phyloP scores from a whole-genome alignment of 1,140 invertebrate genomes.

The Cherax quadricarinatus region DNA sequence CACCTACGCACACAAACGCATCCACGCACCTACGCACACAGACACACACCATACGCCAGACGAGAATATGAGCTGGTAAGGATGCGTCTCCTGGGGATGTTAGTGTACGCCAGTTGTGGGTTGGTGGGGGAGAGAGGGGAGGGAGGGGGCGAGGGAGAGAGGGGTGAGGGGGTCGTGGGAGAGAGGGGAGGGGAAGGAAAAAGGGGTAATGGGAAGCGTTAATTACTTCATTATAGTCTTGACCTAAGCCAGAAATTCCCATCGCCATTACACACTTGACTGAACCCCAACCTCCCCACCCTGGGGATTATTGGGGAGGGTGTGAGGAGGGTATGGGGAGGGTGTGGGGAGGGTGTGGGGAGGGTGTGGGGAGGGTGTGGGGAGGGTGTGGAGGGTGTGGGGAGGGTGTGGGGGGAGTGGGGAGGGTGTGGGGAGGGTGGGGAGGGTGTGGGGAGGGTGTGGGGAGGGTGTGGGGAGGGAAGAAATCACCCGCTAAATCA shows the following conservation, averaged over 20 bases:
- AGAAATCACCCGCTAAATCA: background rate
- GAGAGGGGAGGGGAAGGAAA: too few relatives aligned
- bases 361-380: background rate
- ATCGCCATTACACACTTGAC: conserved; percentile 30
- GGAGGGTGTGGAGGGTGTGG: background rate
- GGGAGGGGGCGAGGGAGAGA: too few relatives aligned
- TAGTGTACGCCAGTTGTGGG: too few relatives aligned
- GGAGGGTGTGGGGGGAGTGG: background rate
- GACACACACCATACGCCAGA: too few relatives aligned
- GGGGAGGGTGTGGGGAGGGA: background rate
- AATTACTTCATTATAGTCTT: conserved; percentile 28
- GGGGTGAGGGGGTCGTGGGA: too few relatives aligned
- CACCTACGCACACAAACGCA: too few relatives aligned
- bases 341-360: too few relatives aligned
- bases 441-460: background rate
- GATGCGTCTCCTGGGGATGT: too few relatives aligned
- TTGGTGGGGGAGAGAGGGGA: too few relatives aligned
- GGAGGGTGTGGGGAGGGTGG: too few relatives aligned
- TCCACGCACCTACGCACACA: too few relatives aligned
- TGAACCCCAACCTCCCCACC: background rate
- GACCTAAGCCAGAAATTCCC: background rate
- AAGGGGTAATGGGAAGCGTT: background rate
- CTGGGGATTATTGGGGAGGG: background rate
- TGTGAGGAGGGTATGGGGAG: background rate
- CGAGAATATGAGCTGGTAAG: too few relatives aligned